These are phyloP conservation scores for Junonia oenone DNA, from an alignment of 2,888 invertebrate genomes.

Conservation along the genomic window DNA sequence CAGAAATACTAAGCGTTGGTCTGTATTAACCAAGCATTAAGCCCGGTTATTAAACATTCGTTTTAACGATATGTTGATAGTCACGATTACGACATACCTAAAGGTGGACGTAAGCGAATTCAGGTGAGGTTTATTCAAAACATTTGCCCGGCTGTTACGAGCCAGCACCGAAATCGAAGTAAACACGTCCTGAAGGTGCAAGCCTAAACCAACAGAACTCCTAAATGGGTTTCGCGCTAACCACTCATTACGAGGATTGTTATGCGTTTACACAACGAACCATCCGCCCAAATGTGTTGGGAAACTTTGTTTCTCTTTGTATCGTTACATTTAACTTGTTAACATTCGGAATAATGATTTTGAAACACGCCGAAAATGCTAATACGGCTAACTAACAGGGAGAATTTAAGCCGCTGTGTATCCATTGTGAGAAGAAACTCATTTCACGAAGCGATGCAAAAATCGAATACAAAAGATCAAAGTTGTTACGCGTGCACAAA, in stretches of 20 bases:
- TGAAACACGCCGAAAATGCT: neutral
- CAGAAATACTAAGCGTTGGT: neutral
- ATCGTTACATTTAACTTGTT: neutral
- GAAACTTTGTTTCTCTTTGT: neutral
- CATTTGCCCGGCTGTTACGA: slow-evolving; percentile 9
- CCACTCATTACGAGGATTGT: slow-evolving; percentile 24
- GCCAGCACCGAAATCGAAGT: slow-evolving; percentile 12
- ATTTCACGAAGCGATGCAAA: slow-evolving; percentile 2
- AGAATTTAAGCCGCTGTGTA: slow-evolving; percentile 3
- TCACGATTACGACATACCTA: slow-evolving; percentile 12
- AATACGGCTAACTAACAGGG: neutral
- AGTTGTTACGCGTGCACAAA: slow-evolving; percentile 2
- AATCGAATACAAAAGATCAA: slow-evolving; percentile 9
- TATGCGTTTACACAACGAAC: slow-evolving; percentile 18
- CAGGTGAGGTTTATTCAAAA: slow-evolving; percentile 16
- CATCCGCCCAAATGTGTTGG: slow-evolving; percentile 13
- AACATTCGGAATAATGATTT: neutral
- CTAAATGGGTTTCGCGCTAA: slow-evolving; percentile 12
- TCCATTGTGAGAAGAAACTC: slow-evolving; percentile 1
- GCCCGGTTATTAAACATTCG: slow-evolving; percentile 5
- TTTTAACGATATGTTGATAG: slow-evolving; percentile 8
- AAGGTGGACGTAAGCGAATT: slow-evolving; percentile 20
- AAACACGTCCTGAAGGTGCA: slow-evolving; percentile 20
- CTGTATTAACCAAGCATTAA: neutral
- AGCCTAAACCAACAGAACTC: slow-evolving; percentile 22